A percentile compares a stretch with the other conserved stretches of the same genome.
phyloP scores from a whole-genome alignment of 2,888 invertebrate species.

The Ashinkailepas kermadecensis region DNA sequence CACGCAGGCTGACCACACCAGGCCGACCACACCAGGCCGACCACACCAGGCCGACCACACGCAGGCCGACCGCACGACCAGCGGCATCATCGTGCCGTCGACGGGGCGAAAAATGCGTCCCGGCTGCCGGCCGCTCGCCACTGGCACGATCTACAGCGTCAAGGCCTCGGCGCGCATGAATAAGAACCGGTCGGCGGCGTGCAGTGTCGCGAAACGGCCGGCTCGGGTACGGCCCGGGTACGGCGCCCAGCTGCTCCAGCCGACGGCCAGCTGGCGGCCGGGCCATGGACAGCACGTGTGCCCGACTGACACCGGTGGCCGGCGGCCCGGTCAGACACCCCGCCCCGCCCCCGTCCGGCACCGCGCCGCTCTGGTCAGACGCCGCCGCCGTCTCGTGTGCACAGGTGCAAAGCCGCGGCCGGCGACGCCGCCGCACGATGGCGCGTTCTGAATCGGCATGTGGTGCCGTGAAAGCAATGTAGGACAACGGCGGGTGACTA shows the following conservation, averaged over 20 bases:
- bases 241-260: too few relatives aligned
- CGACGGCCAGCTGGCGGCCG: not conserved
- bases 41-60: too few relatives aligned
- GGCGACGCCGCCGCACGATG: not conserved
- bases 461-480: too few relatives aligned
- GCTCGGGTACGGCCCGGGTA: too few relatives aligned
- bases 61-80: too few relatives aligned
- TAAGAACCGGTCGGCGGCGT: not conserved
- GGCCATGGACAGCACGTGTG: not conserved
- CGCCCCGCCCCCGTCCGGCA: not conserved
- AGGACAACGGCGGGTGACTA: too few relatives aligned
- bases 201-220: too few relatives aligned
- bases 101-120: not conserved
- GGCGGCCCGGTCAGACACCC: not conserved
- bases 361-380: not conserved
- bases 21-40: too few relatives aligned
- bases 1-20: too few relatives aligned
- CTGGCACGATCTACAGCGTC: not conserved
- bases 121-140: not conserved
- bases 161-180: conserved; percentile 7
- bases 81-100: too few relatives aligned
- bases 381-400: too few relatives aligned
- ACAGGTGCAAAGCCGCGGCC: not conserved
- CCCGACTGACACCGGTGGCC: not conserved
- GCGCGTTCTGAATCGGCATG: not conserved